phyloP scores from a whole-genome alignment of 2,113 vertebrate species.

The Madoqua kirkii region DNA sequence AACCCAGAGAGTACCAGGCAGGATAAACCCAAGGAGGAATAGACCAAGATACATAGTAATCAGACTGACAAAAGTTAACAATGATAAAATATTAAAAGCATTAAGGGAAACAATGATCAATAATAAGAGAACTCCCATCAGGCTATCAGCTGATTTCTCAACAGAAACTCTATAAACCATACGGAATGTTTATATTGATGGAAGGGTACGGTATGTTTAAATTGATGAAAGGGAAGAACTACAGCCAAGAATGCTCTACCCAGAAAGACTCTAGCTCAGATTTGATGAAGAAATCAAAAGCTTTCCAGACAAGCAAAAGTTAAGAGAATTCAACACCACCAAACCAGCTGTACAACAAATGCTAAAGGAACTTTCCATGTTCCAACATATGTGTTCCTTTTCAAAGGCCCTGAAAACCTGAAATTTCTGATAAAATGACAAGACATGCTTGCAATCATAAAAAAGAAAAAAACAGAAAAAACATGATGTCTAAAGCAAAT shows the following conservation, averaged over 20 bases:
- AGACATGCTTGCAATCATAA: not conserved
- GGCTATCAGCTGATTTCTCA: not conserved
- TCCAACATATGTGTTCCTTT: not conserved
- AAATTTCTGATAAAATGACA: not conserved
- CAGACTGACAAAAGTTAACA: not conserved
- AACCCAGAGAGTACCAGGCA: not conserved
- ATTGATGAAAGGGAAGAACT: not conserved
- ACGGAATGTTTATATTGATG: not conserved
- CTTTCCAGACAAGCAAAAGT: not conserved
- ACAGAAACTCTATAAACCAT: not conserved
- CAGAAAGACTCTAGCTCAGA: not conserved
- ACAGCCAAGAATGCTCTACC: not conserved
- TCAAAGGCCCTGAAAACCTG: not conserved
- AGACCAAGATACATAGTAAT: not conserved
- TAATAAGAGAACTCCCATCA: not conserved
- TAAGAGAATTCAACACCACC: not conserved
- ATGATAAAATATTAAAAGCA: not conserved
- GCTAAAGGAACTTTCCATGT: not conserved
- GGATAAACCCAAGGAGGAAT: not conserved
- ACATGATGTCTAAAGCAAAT: not conserved
- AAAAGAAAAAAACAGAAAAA: not conserved
- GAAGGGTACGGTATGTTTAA: not conserved
- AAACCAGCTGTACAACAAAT: not conserved
- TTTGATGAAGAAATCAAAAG: not conserved
- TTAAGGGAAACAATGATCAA: not conserved